Evolutionary conservation across 2,113 vertebrate species (phyloP).

Genomic region (Hemibagrus wyckioides): DNA sequence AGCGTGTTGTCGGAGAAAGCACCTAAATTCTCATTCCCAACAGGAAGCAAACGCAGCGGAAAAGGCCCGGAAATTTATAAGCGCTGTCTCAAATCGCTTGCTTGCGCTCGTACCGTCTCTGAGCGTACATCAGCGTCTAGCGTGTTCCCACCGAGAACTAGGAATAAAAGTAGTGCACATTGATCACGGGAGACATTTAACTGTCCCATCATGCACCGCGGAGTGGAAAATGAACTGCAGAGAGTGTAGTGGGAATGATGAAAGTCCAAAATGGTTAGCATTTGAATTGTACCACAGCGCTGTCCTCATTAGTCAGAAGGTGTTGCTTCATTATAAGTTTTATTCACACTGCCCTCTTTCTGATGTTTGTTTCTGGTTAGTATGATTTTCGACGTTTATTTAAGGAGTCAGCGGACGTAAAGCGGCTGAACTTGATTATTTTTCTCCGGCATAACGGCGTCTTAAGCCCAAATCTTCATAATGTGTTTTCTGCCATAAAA

Average conservation of each 20-base stretch:
- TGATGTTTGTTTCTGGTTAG: background rate
- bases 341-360: background rate
- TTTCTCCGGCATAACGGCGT: too few relatives aligned
- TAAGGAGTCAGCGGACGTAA: background rate
- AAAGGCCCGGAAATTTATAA: constrained; percentile 9
- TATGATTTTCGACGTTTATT: background rate
- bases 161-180: background rate
- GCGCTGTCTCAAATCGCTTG: background rate
- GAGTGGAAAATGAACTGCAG: background rate
- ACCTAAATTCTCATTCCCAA: background rate
- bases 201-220: background rate
- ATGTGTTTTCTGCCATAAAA: background rate
- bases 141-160: background rate
- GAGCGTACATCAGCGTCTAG: background rate
- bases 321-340: background rate
- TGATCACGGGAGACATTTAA: background rate
- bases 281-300: background rate
- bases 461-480: background rate
- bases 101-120: background rate
- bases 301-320: background rate
- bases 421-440: background rate
- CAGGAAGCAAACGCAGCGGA: background rate
- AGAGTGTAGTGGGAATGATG: background rate
- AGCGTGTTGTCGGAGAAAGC: background rate
- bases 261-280: background rate